Percentiles rank a stretch among this genome's conserved stretches.
These are phyloP conservation scores for Gouania willdenowi DNA, from an alignment of 2,797 vertebrate species.

Conservation along the genomic window DNA sequence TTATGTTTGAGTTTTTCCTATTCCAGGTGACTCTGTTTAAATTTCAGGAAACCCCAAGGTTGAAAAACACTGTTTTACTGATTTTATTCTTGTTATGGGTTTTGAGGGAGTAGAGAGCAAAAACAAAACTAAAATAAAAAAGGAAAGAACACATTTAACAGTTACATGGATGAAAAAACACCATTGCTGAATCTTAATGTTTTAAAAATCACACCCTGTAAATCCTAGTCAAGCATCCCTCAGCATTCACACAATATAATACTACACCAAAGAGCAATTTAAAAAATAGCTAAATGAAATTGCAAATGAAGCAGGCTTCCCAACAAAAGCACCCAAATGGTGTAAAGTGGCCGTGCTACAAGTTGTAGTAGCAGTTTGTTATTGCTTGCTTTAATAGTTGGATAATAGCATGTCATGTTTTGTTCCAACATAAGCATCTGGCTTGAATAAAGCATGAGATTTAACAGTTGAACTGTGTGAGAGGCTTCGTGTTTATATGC, in stretches of 20 bases:
- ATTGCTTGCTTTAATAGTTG: constrained; percentile 49
- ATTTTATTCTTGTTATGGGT: neutral
- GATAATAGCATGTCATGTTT: constrained; percentile 58
- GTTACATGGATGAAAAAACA: neutral
- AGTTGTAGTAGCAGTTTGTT: constrained; percentile 50
- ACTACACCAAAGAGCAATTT: constrained; percentile 27
- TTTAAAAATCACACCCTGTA: constrained; percentile 9
- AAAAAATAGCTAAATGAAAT: constrained; percentile 40
- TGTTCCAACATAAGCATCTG: constrained; percentile 49
- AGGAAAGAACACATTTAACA: neutral
- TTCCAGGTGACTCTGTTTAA: too few species aligned
- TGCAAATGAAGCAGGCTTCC: constrained; percentile 43
- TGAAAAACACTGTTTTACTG: too few species aligned
- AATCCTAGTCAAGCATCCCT: constrained; percentile 7
- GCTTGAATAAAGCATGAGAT: constrained; percentile 26
- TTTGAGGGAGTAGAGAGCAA: neutral
- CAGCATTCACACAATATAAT: constrained; percentile 18
- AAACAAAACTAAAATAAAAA: neutral
- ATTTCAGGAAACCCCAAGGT: too few species aligned
- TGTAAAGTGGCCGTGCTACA: constrained; percentile 42
- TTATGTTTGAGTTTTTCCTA: too few species aligned
- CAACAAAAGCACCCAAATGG: constrained; percentile 33
- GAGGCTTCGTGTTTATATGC: constrained; percentile 5
- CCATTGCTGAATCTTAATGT: neutral
- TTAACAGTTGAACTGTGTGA: constrained; percentile 9